Evolutionary conservation across 2,797 vertebrate species (phyloP).

Genomic region (Oreochromis grahami): DNA sequence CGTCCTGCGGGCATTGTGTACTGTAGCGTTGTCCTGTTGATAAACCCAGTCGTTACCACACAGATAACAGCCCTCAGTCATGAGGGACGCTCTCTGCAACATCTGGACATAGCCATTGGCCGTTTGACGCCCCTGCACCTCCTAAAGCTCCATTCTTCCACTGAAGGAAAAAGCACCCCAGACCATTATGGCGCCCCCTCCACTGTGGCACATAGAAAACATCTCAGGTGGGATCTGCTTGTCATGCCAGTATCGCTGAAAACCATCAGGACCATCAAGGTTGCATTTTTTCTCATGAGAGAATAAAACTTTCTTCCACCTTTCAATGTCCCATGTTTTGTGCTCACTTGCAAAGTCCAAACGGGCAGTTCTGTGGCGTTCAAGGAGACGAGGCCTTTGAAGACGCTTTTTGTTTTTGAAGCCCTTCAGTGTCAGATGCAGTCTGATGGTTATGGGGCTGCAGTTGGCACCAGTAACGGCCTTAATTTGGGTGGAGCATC

Average conservation of each 20-base stretch:
- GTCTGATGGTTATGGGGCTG: not conserved
- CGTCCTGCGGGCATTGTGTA: not conserved
- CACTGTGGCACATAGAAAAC: not conserved
- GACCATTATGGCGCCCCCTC: not conserved
- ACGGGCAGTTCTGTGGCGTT: not conserved
- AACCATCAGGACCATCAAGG: not conserved
- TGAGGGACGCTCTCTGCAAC: not conserved
- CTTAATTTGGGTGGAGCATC: not conserved
- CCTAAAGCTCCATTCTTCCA: not conserved
- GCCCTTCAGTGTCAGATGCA: not conserved
- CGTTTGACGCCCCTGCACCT: not conserved
- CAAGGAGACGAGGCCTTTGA: not conserved
- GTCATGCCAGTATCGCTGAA: not conserved
- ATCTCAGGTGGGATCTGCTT: not conserved
- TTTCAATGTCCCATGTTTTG: not conserved
- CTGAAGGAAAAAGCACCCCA: not conserved
- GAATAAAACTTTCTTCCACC: not conserved
- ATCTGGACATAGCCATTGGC: not conserved
- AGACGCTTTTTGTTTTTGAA: not conserved
- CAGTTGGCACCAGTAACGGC: not conserved
- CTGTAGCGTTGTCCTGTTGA: not conserved
- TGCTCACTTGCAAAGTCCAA: not conserved
- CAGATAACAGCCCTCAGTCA: not conserved
- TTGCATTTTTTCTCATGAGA: not conserved
- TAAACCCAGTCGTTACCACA: not conserved